Percentiles rank a stretch among this genome's conserved stretches.
These are phyloP conservation scores for Pristionchus arcanus DNA, from an alignment of 2,888 invertebrate genomes.

Conservation along the genomic window DNA sequence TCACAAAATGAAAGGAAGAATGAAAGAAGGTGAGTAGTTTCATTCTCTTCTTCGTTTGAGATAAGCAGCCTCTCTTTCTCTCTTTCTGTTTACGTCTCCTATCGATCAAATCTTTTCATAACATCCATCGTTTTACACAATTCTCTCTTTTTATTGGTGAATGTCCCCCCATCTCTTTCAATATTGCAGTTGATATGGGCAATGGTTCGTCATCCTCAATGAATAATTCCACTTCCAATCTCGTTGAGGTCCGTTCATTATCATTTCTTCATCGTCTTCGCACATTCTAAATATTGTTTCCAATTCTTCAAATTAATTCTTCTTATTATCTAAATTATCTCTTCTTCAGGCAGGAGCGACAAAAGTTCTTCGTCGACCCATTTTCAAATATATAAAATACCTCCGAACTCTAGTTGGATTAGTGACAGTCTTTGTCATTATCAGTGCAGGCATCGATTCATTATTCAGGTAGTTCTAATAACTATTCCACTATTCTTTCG, in stretches of 20 bases:
- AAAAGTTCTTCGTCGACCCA: background rate
- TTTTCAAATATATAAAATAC: constrained; percentile 5
- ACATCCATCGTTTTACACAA: background rate
- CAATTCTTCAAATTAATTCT: background rate
- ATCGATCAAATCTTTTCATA: constrained; percentile 8
- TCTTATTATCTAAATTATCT: background rate
- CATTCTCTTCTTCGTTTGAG: background rate
- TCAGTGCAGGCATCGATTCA: background rate
- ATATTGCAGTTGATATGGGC: background rate
- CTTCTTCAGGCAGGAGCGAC: background rate
- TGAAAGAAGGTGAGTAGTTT: background rate
- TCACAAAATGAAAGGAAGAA: background rate
- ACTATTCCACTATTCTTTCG: background rate
- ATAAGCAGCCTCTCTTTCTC: background rate
- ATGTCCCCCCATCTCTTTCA: background rate
- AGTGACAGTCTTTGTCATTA: background rate
- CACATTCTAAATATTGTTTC: background rate
- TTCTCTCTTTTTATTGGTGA: background rate
- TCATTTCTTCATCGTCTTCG: background rate
- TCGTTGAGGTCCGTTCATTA: background rate
- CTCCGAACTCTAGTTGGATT: constrained; percentile 8
- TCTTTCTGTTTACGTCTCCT: background rate
- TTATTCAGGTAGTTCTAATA: background rate
- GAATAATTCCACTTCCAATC: background rate
- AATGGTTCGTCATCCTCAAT: background rate